These are phyloP conservation scores for Sinhomidia bicolor DNA, from an alignment of 2,888 invertebrate genomes.

Conservation along the genomic window DNA sequence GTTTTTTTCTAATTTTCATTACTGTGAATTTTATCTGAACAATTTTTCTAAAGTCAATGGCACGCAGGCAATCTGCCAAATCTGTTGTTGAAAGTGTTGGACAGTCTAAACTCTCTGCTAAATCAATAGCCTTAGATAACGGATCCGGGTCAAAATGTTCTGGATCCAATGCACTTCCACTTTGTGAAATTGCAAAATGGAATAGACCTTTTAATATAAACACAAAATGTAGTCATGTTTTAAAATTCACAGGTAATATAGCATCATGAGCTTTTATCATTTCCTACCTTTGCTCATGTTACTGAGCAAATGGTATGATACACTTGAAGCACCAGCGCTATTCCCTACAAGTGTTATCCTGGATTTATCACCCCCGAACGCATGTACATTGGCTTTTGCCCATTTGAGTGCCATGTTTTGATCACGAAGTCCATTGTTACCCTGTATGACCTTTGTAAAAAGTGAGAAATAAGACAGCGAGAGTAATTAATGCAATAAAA, in stretches of 20 bases:
- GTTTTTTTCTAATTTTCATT: neutral
- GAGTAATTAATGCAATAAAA: too few relatives aligned
- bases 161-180: conserved; percentile 74
- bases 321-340: conserved; percentile 63
- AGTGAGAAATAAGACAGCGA: too few relatives aligned
- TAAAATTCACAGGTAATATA: neutral
- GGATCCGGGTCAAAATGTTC: conserved; percentile 74
- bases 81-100: conserved; percentile 65
- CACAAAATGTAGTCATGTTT: neutral
- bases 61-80: conserved; percentile 68
- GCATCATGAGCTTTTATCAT: neutral
- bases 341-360: conserved; percentile 66
- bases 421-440: conserved; percentile 75
- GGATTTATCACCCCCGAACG: conserved; percentile 61
- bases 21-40: conserved; percentile 72
- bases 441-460: conserved; percentile 69
- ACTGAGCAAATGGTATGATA: conserved; percentile 43
- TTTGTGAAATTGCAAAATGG: conserved; percentile 70
- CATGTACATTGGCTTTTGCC: conserved; percentile 60
- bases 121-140: conserved; percentile 62
- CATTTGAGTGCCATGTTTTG: conserved; percentile 65
- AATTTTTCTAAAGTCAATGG: conserved; percentile 67
- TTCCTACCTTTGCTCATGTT: conserved; percentile 69
- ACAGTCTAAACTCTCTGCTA: conserved; percentile 75
- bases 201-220: conserved; percentile 65